These are phyloP conservation scores for Schizopygopsis pylzovi DNA, from an alignment of 2,797 vertebrate species.

Conservation along the genomic window DNA sequence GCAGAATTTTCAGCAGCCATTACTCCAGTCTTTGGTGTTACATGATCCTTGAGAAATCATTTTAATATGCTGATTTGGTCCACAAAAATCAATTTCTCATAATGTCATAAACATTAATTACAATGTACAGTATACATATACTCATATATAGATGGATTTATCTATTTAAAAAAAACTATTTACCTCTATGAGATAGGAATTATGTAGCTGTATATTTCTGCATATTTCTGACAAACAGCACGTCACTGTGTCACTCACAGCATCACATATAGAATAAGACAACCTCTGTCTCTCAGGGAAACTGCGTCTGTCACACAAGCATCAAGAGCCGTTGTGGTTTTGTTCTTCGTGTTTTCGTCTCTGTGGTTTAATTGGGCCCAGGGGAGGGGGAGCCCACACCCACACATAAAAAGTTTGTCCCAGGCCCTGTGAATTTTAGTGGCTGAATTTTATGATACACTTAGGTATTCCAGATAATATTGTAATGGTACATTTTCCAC, in stretches of 20 bases:
- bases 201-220: slow-evolving; percentile 5
- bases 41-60: neutral
- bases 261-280: neutral
- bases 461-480: slow-evolving; percentile 10
- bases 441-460: slow-evolving; percentile 3
- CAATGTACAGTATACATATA: neutral
- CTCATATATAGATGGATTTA: neutral
- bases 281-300: slow-evolving; percentile 27
- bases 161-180: neutral
- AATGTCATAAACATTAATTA: no score
- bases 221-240: slow-evolving; percentile 17
- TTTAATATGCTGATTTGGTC: neutral
- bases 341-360: slow-evolving; percentile 21
- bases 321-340: slow-evolving; percentile 21
- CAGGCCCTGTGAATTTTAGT: slow-evolving; percentile 5
- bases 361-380: slow-evolving; percentile 1
- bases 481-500: neutral
- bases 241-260: slow-evolving; percentile 22
- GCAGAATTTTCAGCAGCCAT: neutral
- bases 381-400: slow-evolving; percentile 16
- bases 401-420: slow-evolving; percentile 25
- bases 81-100: neutral
- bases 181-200: neutral
- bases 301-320: slow-evolving; percentile 28
- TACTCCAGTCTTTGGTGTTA: neutral